Base-by-base conservation (phyloP, 1,140 invertebrate species). In the Drosophila busckii region DNA sequence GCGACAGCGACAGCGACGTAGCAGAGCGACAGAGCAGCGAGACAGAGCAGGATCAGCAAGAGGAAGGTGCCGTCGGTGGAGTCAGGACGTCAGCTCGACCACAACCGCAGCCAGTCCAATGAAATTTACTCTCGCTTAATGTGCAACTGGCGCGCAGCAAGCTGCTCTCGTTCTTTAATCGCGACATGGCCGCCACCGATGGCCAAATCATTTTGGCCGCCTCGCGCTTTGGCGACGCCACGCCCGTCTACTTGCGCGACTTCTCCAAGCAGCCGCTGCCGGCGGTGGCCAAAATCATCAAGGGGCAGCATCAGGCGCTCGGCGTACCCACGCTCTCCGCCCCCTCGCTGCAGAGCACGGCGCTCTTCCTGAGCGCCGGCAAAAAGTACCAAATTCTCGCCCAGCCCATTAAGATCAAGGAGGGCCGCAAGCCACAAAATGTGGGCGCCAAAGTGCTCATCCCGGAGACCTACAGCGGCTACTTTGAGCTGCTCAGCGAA, bases 401-500 rank as follows among this genome's bases (percentile, higher is more conserved):
- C 0, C 96, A 97, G 87, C 95, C 95, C 40, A 94, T 98, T 28
- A 96, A 96, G 89, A 92, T 97, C 78, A 96, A 97, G 87, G 96
- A 97, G 85, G 93, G 94, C 0, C 88, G 90, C 10, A 87, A 88
- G 89, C 80, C 89, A 93, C 58, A 91, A 93, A 65, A 93, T 94
- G 13, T 93, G 92, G 50, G 95, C 5, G 94, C 94, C 0, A 91
- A 94, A 70, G 89, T 98, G 26, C 92, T 95, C 31, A 97, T 98
- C 38, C 97, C 97, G 0, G 93, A 97, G 50, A 92, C 93, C 4
- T 98, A 96, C 87, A 90, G 93, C 55, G 97, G 97, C 3, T 98
- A 95, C 88, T 98, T 98, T 87, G 97, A 98, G 88, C 91, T 98
- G 20, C 89, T 98, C 15, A 97, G 95, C 84, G 96, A 98, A 88